Evolutionary conservation across 37 sponge, comb jelly and placozoan genomes (phyloP), one percentile per base, ranked within the genome.

Genomic region (Hexactinellida sp.): DNA sequence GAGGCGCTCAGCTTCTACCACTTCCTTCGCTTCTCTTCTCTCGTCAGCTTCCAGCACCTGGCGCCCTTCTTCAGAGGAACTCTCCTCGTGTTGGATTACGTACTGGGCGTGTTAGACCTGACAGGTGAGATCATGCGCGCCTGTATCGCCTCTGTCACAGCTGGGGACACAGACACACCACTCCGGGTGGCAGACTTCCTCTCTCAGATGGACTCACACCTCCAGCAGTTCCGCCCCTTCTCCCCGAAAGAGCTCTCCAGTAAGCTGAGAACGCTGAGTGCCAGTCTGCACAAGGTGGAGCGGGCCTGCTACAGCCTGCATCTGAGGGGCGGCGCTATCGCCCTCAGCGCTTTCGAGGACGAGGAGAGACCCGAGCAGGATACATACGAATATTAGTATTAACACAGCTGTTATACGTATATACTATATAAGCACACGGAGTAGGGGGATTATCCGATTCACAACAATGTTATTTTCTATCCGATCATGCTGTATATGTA

Each of bases 121-220:
- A 89, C 92, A 52, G 96, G 96, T 34, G 96, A 95, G 38, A 86
- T 92, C 24, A 95, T 95, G 96, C 82, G 96, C 3, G 35, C 90
- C 82, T 83, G 89, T 36, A 89, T 92, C 82, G 90, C 85, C 54
- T 47, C 87, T 36, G 85, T 89, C 24, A 87, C 90, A 0, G 82
- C 84, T 36, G 96, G 91, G 0, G 30, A 90, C 37, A 36, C 38
- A 7, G 84, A 36, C 10, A n/a, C 85, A 0, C 92, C 91, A 0
- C 87, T 85, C 25, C 36, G 38, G 1, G 63, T 95, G 0, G 51
- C 90, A 7, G 84, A 86, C 0, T 95, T 95, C 85, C 54, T 92
- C 28, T 24, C 86, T 36, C 87, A 86, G 13, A 24, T 93, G 24
- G 85, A 91, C 51, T 83, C 54, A 36, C 89, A 86, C 37, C 88